Conservation (phyloP, 2,797 vertebrate species). For the Vipera latastei region DNA sequence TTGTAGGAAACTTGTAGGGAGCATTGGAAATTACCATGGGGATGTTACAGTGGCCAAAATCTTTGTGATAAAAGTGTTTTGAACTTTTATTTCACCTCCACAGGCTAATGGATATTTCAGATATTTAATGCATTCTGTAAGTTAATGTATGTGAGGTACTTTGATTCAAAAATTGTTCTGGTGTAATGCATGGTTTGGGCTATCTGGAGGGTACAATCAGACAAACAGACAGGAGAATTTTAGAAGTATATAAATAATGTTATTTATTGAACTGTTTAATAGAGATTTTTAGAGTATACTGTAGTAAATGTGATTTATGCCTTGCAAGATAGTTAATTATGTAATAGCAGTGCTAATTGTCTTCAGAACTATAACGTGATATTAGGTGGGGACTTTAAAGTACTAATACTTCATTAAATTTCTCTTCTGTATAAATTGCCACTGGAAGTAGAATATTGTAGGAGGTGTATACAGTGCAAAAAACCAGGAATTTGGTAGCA, state of each 20-base stretch:
- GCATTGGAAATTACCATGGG: neutral
- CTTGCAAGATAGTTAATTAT: neutral
- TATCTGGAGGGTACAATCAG: neutral
- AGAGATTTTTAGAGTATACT: neutral
- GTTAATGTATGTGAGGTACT: neutral
- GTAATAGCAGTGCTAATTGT: conserved; percentile 6
- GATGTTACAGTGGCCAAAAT: neutral
- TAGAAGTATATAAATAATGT: neutral
- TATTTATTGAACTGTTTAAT: neutral
- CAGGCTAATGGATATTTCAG: neutral
- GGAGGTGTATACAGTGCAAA: neutral
- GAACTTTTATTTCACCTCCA: neutral
- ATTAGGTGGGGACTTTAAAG: neutral
- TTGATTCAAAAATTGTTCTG: neutral
- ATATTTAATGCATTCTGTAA: neutral
- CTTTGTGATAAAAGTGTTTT: neutral
- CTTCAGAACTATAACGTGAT: neutral
- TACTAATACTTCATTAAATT: neutral
- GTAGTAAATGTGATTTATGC: neutral
- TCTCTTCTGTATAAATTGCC: neutral
- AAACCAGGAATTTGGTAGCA: neutral
- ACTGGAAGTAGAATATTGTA: neutral
- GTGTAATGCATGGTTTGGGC: neutral
- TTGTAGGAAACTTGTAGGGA: neutral
- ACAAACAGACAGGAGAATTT: neutral